Evolutionary conservation across 1,140 invertebrate species (phyloP), one percentile per base, ranked within the genome.

Genomic region (Cydia amplana): DNA sequence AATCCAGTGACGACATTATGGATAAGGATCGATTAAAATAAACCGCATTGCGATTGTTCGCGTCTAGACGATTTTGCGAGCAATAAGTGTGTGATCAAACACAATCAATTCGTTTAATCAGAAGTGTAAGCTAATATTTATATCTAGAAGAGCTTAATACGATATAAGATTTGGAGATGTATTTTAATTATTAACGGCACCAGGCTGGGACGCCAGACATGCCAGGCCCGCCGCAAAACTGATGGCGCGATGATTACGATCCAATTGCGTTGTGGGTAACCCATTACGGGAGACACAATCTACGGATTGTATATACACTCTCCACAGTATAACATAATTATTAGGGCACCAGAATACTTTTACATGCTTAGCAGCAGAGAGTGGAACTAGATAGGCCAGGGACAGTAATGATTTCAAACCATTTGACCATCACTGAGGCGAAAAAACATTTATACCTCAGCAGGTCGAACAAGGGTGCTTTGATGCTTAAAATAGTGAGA

Each of bases 191-290:
- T 49, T 16, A 49, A 49, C 46, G 46, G 14, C 46, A 49, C 46
- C 46, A 49, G 51, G n/a, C 51, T 14, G n/a, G n/a, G 51, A 18
- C 51, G 9, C 51, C 46, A 55, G 51, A n/a, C n/a, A 55, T 55
- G n/a, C 20, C 55, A 60, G 55, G 9, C 9, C 6, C 9, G 20
- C 55, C 55, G 55, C 55, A 60, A 60, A 60, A 60, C 18, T 60
- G 55, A 60, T 60, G 55, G 55, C 20, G 55, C 55, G 20, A 60
- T 23, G 55, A 60, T 60, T 60, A 60, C 55, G 20, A 60, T 60
- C 55, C 55, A 60, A 60, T 60, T 60, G 55, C 55, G 55, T 60
- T 60, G 55, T 60, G 55, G 55, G 7, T 20, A 60, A 60, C 2
- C 18, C 55, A 60, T 60, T 60, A 12, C 7, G 20, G 55, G 55